A percentile compares a stretch with the other conserved stretches of the same genome.
Conservation (phyloP, 2,888 invertebrate genomes). For the Druceiella hillmani region DNA sequence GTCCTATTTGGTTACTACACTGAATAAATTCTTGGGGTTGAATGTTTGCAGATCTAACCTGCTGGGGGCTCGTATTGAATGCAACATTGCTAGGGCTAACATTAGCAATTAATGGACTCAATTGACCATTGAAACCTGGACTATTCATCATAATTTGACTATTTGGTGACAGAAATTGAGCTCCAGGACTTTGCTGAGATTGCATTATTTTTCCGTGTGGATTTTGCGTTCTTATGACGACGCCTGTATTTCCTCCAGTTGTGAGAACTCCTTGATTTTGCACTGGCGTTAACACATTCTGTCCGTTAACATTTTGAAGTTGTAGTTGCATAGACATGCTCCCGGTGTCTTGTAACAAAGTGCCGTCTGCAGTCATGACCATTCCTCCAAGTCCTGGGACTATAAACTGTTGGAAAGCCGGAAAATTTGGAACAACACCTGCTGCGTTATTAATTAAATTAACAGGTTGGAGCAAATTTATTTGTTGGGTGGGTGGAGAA, state of each 20-base stretch:
- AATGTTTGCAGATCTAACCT: constrained; percentile 47
- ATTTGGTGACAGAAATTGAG: constrained; percentile 70
- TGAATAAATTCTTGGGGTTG: constrained; percentile 69
- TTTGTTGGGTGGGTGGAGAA: constrained; percentile 54
- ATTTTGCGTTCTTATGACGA: constrained; percentile 72
- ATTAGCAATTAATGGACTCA: constrained; percentile 73
- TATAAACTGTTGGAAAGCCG: constrained; percentile 76
- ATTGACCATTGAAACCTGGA: constrained; percentile 65
- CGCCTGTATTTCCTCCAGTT: constrained; percentile 63
- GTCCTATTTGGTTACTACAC: constrained; percentile 63
- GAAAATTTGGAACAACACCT: constrained; percentile 68
- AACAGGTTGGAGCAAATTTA: constrained; percentile 74
- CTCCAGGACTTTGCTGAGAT: constrained; percentile 61
- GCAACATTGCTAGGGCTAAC: constrained; percentile 66
- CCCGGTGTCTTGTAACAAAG: constrained; percentile 67
- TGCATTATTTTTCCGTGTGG: constrained; percentile 66
- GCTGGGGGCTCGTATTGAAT: constrained; percentile 52
- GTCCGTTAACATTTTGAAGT: constrained; percentile 74
- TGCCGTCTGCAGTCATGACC: constrained; percentile 78
- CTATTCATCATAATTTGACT: constrained; percentile 73
- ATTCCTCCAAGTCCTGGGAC: constrained; percentile 76
- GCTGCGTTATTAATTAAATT: constrained; percentile 69
- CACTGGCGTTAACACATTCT: constrained; percentile 69
- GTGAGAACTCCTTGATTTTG: constrained; percentile 62
- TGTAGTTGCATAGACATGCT: constrained; percentile 66